phyloP scores from a whole-genome alignment of 1,140 invertebrate species.

The Matsumurasca onukii region DNA sequence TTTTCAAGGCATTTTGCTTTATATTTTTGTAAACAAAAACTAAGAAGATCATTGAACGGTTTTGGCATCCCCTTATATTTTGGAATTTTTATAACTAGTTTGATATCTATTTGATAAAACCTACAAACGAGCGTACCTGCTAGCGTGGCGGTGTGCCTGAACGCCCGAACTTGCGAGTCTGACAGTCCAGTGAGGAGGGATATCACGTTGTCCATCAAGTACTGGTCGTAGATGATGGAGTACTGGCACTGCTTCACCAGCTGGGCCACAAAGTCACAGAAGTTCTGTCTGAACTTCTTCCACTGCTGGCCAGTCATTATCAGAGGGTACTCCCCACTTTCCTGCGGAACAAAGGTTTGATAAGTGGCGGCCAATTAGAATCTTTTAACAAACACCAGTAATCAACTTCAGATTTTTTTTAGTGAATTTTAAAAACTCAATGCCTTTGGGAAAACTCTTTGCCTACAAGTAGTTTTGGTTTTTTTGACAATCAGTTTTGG shows the following conservation, averaged over 20 bases:
- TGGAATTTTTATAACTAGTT: no score
- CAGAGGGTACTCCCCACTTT: slow-evolving; percentile 98
- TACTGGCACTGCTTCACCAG: slow-evolving; percentile 98
- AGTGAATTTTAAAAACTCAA: slow-evolving; percentile 32
- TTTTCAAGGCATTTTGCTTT: no score
- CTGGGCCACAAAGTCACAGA: slow-evolving; percentile 97
- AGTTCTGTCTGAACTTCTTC: slow-evolving; percentile 96
- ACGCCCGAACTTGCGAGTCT: slow-evolving; percentile 97
- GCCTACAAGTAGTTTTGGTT: no score
- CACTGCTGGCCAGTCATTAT: slow-evolving; percentile 96
- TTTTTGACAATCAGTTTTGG: no score
- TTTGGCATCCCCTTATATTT: no score
- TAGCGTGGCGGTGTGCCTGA: slow-evolving; percentile 97
- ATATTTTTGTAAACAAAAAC: no score
- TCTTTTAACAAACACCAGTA: no score
- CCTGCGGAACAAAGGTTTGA: slow-evolving; percentile 57
- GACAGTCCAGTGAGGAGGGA: slow-evolving; percentile 95
- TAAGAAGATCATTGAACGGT: no score
- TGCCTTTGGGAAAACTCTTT: no score
- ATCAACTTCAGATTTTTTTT: not conserved
- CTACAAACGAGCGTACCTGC: no score
- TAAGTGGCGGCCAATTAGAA: no score
- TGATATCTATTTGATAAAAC: no score
- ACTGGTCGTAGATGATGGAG: slow-evolving; percentile 99
- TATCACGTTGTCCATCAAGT: slow-evolving; percentile 98